These are phyloP conservation scores for Amorpha juglandis DNA, from an alignment of 2,888 invertebrate species.

Conservation along the genomic window DNA sequence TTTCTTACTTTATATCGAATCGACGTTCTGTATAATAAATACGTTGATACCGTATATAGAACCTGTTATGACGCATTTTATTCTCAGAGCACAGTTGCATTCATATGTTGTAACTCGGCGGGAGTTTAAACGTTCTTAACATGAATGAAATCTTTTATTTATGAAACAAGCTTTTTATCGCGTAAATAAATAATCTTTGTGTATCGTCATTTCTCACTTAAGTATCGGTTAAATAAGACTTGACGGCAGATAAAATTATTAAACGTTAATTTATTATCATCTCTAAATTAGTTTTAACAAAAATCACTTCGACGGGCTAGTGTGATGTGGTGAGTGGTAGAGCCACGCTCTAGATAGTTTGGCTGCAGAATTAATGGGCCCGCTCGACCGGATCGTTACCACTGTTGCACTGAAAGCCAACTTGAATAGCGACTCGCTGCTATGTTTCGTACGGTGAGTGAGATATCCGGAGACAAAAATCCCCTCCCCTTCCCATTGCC, in stretches of 20 bases:
- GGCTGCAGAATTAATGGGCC: too few species aligned
- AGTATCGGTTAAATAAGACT: background rate
- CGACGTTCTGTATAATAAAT: slow-evolving; percentile 7
- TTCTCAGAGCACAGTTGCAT: background rate
- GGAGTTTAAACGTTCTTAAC: slow-evolving; percentile 1
- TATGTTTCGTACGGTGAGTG: too few species aligned
- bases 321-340: too few species aligned
- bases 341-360: too few species aligned
- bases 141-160: background rate
- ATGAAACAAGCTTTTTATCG: background rate
- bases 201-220: background rate
- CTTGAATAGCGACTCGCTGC: too few species aligned
- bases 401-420: too few species aligned
- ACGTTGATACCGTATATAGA: background rate
- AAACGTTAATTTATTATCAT: too few species aligned
- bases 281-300: background rate
- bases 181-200: slow-evolving; percentile 28
- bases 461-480: too few species aligned
- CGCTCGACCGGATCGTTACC: too few species aligned
- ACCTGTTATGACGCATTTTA: slow-evolving; percentile 14
- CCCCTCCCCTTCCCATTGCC: too few species aligned
- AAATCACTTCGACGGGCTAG: too few species aligned
- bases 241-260: background rate
- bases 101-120: slow-evolving; percentile 4
- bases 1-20: slow-evolving; percentile 5